A percentile compares a stretch with the other conserved stretches of the same genome.
Evolutionary conservation across 2,797 vertebrate genomes (phyloP).

Genomic region (Trachops cirrhosus): DNA sequence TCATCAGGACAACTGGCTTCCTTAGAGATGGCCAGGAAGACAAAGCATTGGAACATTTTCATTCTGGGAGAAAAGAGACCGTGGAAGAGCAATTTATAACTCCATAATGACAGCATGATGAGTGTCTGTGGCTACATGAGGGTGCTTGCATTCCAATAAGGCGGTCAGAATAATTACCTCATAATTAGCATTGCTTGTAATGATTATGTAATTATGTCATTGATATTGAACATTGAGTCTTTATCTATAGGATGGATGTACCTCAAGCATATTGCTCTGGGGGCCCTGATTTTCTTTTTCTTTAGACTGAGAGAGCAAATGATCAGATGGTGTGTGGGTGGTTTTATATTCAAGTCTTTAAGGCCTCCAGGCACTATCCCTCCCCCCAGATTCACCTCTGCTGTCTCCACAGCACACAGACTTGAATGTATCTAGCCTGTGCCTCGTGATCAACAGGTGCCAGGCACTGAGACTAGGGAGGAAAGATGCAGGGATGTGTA

Average conservation of each 20-base stretch:
- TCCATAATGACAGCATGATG: neutral
- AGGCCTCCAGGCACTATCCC: neutral
- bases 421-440: neutral
- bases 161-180: neutral
- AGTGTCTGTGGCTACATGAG: neutral
- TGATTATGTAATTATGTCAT: neutral
- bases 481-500: neutral
- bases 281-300: neutral
- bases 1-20: neutral
- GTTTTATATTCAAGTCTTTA: neutral
- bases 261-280: neutral
- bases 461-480: neutral
- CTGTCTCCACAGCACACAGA: neutral
- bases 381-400: neutral
- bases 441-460: neutral
- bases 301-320: neutral
- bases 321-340: neutral
- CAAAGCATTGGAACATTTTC: neutral
- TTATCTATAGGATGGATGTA: neutral
- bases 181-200: neutral
- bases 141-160: neutral
- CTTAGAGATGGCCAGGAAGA: neutral
- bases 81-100: neutral
- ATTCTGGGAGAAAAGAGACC: neutral
- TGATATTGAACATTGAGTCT: neutral